Evolutionary conservation across 2,113 vertebrate genomes (phyloP).

Genomic region (Podilymbus podiceps): DNA sequence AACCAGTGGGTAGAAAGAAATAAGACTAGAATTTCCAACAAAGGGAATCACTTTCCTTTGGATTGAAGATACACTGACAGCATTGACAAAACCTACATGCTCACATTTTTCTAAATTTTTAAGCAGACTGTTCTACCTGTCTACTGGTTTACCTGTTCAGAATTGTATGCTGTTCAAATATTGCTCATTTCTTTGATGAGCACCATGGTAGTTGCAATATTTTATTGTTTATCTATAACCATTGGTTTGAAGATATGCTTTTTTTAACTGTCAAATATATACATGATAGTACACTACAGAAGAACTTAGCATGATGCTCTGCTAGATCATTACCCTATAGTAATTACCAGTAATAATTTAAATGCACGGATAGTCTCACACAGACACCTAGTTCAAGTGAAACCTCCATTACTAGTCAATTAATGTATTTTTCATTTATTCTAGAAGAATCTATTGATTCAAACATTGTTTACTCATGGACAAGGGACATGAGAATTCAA

Average conservation of each 20-base stretch:
- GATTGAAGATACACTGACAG: not conserved
- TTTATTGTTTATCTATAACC: not conserved
- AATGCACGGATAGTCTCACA: not conserved
- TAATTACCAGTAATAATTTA: not conserved
- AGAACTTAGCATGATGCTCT: not conserved
- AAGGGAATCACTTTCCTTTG: not conserved
- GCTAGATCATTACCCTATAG: not conserved
- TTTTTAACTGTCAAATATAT: not conserved
- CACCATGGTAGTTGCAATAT: not conserved
- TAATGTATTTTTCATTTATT: not conserved
- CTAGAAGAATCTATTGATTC: not conserved
- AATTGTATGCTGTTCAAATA: not conserved
- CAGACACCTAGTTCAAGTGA: not conserved
- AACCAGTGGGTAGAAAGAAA: not conserved
- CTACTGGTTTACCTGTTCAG: not conserved
- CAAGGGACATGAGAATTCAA: not conserved
- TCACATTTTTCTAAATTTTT: not conserved
- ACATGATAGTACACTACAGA: not conserved
- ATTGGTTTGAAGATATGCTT: not conserved
- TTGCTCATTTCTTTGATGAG: not conserved
- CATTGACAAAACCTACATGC: not conserved
- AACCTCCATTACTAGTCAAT: not conserved
- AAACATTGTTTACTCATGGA: not conserved
- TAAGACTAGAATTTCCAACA: not conserved
- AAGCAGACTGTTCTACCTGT: not conserved